Evolutionary conservation across 2,888 invertebrate species (phyloP).

Genomic region (Abrostola triplasia): DNA sequence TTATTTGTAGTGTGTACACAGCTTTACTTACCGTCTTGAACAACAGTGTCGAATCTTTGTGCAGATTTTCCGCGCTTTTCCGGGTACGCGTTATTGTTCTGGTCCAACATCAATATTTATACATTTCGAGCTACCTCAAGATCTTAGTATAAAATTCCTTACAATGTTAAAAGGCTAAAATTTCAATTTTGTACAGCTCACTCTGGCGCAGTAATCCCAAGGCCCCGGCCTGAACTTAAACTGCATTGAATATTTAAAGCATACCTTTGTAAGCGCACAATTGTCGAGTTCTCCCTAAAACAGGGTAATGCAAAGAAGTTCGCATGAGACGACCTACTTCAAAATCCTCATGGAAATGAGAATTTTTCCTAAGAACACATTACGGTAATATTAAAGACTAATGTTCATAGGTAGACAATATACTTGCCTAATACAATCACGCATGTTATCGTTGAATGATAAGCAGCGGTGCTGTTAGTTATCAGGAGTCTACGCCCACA

Average conservation of each 20-base stretch:
- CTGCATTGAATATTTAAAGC: constrained; percentile 44
- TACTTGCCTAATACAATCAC: no score
- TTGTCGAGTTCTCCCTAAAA: constrained; percentile 33
- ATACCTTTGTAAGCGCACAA: constrained; percentile 35
- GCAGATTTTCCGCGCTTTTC: neutral
- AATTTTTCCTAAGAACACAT: no score
- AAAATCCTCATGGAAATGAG: neutral
- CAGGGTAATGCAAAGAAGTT: constrained; percentile 20
- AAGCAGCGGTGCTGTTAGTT: no score
- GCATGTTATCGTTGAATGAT: no score
- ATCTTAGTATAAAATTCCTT: constrained; percentile 28
- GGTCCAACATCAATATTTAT: neutral
- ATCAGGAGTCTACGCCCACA: no score
- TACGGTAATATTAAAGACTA: no score
- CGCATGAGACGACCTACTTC: constrained; percentile 20
- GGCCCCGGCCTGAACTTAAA: constrained; percentile 30
- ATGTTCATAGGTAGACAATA: no score
- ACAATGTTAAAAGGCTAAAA: constrained; percentile 25
- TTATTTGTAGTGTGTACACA: neutral
- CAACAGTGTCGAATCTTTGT: neutral
- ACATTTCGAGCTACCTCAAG: neutral
- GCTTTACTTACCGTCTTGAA: neutral
- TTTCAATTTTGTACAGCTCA: constrained; percentile 29
- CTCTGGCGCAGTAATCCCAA: constrained; percentile 20
- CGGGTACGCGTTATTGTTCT: neutral